Evolutionary conservation across 2,888 invertebrate species (phyloP).

Genomic region (Tribolium freemani): DNA sequence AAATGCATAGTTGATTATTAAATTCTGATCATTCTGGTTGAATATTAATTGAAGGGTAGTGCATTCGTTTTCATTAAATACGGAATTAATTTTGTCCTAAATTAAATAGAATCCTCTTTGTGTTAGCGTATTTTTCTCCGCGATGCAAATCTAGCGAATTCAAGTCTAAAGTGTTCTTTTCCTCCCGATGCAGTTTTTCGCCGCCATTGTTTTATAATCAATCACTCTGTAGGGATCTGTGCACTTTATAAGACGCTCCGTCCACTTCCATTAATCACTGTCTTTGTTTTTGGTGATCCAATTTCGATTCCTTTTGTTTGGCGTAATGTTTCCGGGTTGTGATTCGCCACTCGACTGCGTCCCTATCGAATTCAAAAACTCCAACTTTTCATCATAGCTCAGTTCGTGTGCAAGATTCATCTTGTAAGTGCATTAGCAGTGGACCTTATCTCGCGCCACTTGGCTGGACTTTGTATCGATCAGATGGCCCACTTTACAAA

Average conservation of each 20-base stretch:
- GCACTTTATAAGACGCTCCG: constrained; percentile 62
- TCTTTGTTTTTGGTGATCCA: constrained; percentile 67
- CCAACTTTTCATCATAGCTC: constrained; percentile 47
- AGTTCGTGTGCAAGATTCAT: constrained; percentile 41
- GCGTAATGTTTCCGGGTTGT: constrained; percentile 60
- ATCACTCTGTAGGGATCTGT: constrained; percentile 58
- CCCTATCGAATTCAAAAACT: constrained; percentile 57
- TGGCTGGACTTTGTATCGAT: constrained; percentile 16
- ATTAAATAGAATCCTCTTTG: too few relatives aligned
- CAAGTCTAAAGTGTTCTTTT: background rate
- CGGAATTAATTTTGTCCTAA: too few relatives aligned
- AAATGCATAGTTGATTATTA: too few relatives aligned
- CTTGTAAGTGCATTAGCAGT: constrained; percentile 32
- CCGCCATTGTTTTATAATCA: constrained; percentile 59
- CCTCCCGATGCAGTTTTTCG: constrained; percentile 36
- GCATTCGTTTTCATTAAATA: too few relatives aligned
- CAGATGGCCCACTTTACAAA: constrained; percentile 26
- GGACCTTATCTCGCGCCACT: constrained; percentile 28
- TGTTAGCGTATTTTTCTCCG: background rate
- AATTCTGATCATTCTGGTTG: too few relatives aligned
- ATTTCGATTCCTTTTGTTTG: constrained; percentile 66
- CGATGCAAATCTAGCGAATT: constrained; percentile 29
- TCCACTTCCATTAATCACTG: constrained; percentile 66
- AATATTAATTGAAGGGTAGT: too few relatives aligned
- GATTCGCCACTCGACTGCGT: constrained; percentile 59